Conservation (phyloP, 2,113 vertebrate genomes). For the Chinchilla lanigera region DNA sequence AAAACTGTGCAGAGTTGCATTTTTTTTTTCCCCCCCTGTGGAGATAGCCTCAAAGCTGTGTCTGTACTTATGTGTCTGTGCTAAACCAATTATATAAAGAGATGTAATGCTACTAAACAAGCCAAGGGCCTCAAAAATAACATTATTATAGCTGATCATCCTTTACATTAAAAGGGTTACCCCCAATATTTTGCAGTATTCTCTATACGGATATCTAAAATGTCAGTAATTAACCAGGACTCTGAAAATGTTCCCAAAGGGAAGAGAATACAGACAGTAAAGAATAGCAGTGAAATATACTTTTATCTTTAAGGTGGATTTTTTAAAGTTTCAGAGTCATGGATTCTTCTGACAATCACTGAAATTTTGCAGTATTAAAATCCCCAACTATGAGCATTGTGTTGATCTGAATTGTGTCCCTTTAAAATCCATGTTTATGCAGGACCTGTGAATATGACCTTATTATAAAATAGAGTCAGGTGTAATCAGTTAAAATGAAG, state of each 20-base stretch:
- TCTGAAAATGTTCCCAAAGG: neutral
- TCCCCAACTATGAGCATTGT: neutral
- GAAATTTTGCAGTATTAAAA: neutral
- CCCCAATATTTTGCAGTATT: conserved; percentile 59
- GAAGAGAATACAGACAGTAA: neutral
- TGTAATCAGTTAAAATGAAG: conserved; percentile 17
- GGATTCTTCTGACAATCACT: neutral
- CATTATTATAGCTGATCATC: conserved; percentile 80
- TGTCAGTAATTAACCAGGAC: neutral
- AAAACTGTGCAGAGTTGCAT: conserved; percentile 86
- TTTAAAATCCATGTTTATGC: neutral
- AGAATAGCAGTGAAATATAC: neutral
- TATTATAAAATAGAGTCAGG: neutral
- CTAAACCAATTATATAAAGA: conserved; percentile 79
- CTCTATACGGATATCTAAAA: conserved; percentile 32
- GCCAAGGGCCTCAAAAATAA: conserved; percentile 78
- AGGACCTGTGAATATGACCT: neutral
- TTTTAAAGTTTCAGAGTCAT: conserved; percentile 7
- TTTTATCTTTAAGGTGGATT: neutral
- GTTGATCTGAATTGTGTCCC: neutral
- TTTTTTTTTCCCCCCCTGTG: conserved; percentile 86
- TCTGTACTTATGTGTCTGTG: conserved; percentile 79
- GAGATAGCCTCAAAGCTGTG: conserved; percentile 80
- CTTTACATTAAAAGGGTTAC: conserved; percentile 76
- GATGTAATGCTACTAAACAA: conserved; percentile 82